These are phyloP conservation scores for Lasioglossum figueresi DNA, from an alignment of 2,888 invertebrate genomes.

Conservation along the genomic window DNA sequence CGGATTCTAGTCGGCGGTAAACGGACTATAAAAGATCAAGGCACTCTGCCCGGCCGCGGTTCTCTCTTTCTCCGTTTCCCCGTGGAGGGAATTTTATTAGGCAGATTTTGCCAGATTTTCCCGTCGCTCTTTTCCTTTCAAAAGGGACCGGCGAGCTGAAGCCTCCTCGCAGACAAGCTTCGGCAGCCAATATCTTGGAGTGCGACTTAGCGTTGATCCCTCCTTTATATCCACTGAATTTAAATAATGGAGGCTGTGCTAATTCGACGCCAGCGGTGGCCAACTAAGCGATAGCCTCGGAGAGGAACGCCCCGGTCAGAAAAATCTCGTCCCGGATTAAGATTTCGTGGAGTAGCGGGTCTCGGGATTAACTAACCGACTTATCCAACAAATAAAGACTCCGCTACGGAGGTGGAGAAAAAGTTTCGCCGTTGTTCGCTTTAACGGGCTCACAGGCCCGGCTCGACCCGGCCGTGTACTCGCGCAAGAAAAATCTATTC, in stretches of 20 bases:
- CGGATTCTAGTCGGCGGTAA: neutral
- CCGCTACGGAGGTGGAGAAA: neutral
- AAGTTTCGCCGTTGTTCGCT: slow-evolving; percentile 1
- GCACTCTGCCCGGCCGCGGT: neutral
- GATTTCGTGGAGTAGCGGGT: neutral
- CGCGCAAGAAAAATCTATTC: neutral
- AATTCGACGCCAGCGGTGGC: slow-evolving; percentile 73
- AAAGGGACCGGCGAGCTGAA: slow-evolving; percentile 35
- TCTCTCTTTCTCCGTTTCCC: slow-evolving; percentile 18
- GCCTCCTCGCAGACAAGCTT: slow-evolving; percentile 64
- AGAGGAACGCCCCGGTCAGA: neutral
- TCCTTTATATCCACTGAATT: slow-evolving; percentile 78
- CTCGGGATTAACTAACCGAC: neutral
- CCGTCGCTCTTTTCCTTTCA: slow-evolving; percentile 48
- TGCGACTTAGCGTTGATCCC: slow-evolving; percentile 79
- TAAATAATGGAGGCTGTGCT: slow-evolving; percentile 78
- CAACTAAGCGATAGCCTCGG: slow-evolving; percentile 50
- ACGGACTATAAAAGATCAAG: neutral
- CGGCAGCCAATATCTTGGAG: slow-evolving; percentile 79
- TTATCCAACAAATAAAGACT: slow-evolving; percentile 7
- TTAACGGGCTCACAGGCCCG: neutral
- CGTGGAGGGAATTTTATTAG: slow-evolving; percentile 73
- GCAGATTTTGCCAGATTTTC: slow-evolving; percentile 69
- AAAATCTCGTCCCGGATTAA: neutral
- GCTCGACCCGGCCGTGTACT: neutral